These are phyloP conservation scores for Pseudobourletiella spinata DNA, from an alignment of 1,140 invertebrate species.

Conservation along the genomic window DNA sequence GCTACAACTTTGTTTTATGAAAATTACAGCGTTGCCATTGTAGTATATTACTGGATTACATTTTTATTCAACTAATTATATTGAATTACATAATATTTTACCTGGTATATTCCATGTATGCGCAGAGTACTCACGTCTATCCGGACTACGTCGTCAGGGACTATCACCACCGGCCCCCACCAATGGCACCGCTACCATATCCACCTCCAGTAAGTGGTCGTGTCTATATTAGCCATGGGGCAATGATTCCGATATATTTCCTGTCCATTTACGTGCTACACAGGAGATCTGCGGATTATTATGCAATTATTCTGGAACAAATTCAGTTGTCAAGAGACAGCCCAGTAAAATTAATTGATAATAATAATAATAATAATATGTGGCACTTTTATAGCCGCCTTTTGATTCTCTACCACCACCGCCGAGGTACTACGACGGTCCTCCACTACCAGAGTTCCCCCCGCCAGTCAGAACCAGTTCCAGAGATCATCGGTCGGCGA, in stretches of 20 bases:
- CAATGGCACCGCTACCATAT: slow-evolving; percentile 41
- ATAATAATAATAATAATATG: too few relatives aligned
- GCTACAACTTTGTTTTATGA: slow-evolving; percentile 8
- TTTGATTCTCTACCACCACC: slow-evolving; percentile 65
- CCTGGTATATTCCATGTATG: too few relatives aligned
- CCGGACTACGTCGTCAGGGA: slow-evolving; percentile 39
- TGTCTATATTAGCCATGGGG: slow-evolving; percentile 55
- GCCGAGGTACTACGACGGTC: slow-evolving; percentile 67
- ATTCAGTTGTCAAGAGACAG: too few relatives aligned
- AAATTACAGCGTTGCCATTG: too few relatives aligned
- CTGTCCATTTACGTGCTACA: too few relatives aligned
- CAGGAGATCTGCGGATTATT: too few relatives aligned
- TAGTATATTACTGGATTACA: too few relatives aligned
- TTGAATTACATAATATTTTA: too few relatives aligned
- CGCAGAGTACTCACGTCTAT: slow-evolving; percentile 38
- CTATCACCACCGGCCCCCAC: slow-evolving; percentile 39
- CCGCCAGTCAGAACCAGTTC: slow-evolving; percentile 27
- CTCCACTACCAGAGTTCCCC: slow-evolving; percentile 46
- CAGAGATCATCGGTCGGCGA: slow-evolving; percentile 31
- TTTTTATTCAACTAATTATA: too few relatives aligned
- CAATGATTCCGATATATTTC: slow-evolving; percentile 45
- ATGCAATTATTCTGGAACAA: too few relatives aligned
- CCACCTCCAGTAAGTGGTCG: slow-evolving; percentile 42
- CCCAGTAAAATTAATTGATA: too few relatives aligned
- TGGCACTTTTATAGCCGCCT: too few relatives aligned